phyloP scores from a whole-genome alignment of 2,113 vertebrate genomes.

The Apteryx owenii region DNA sequence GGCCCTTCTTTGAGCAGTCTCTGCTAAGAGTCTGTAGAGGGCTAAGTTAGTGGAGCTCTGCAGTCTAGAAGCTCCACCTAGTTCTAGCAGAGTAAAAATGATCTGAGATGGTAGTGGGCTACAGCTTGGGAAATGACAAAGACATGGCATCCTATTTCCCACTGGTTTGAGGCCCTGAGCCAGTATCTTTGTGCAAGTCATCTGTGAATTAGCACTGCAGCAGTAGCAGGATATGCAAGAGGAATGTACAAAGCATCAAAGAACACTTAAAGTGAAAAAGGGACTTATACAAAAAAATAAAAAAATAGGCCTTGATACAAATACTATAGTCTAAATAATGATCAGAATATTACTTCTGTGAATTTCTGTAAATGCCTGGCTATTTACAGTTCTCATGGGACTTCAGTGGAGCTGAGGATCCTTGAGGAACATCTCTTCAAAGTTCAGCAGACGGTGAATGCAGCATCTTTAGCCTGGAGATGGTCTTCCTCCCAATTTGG shows the following conservation, averaged over 20 bases:
- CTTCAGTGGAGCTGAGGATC: background rate
- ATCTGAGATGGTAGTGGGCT: background rate
- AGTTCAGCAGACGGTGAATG: background rate
- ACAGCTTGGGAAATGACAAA: background rate
- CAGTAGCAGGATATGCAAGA: background rate
- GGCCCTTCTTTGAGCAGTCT: background rate
- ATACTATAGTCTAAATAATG: background rate
- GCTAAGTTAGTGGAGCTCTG: background rate
- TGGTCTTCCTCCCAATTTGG: background rate
- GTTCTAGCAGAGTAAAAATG: background rate
- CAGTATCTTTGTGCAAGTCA: background rate
- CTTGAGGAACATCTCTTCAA: background rate
- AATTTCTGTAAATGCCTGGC: background rate
- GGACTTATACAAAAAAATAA: background rate
- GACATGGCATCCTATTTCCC: background rate
- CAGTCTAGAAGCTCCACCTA: background rate
- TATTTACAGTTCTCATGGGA: background rate
- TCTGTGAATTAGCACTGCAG: background rate
- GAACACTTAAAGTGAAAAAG: background rate
- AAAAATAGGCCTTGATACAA: background rate
- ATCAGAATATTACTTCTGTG: background rate
- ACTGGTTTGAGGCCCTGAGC: background rate
- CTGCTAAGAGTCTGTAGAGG: background rate
- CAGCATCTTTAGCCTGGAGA: background rate
- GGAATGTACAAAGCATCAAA: background rate